phyloP scores from a whole-genome alignment of 2,797 vertebrate genomes.

The Urosaurus nigricauda region DNA sequence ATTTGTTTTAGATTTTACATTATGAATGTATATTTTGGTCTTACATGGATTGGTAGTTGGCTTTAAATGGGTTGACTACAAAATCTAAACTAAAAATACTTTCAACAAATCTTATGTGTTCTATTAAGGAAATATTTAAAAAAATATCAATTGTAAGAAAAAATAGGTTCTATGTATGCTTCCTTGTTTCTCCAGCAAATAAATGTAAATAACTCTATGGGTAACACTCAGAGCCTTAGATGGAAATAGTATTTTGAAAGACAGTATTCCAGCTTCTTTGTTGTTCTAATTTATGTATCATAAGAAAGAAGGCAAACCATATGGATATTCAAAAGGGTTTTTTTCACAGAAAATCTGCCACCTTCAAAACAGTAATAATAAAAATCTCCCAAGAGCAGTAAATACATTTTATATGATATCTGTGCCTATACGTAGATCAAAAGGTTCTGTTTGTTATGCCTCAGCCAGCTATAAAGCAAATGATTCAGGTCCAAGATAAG shows the following conservation, averaged over 20 bases:
- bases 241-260: not conserved
- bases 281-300: not conserved
- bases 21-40: not conserved
- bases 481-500: conserved; percentile 77
- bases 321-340: not conserved
- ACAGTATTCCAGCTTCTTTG: not conserved
- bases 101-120: not conserved
- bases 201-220: conserved; percentile 1
- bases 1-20: not conserved
- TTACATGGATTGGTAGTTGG: not conserved
- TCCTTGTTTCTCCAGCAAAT: not conserved
- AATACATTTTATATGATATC: conserved; percentile 60
- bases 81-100: not conserved
- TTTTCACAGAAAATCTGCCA: not conserved
- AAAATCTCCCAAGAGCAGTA: conserved; percentile 58
- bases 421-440: conserved; percentile 64
- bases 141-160: too few species aligned
- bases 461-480: conserved; percentile 78
- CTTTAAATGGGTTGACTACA: not conserved
- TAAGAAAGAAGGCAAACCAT: not conserved
- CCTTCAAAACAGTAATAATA: conserved; percentile 50
- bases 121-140: too few species aligned
- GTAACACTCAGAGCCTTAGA: not conserved
- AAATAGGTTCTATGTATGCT: not conserved
- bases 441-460: conserved; percentile 71